These are phyloP conservation scores for Torymus aiolomorphi DNA, from an alignment of 2,888 invertebrate genomes.

Conservation along the genomic window DNA sequence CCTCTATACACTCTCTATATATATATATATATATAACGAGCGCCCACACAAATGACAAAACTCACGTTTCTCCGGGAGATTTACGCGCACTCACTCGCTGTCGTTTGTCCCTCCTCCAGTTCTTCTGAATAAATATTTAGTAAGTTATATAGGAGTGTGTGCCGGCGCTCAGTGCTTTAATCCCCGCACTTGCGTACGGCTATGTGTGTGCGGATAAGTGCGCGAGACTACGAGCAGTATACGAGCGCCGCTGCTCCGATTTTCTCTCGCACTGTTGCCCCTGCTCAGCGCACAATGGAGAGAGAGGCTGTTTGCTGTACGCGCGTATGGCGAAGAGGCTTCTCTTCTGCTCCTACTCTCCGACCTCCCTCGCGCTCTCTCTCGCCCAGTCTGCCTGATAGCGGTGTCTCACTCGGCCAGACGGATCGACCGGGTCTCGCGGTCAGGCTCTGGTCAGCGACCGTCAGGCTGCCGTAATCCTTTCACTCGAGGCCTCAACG, in stretches of 20 bases:
- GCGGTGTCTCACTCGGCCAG: background rate
- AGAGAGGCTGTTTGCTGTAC: constrained; percentile 14
- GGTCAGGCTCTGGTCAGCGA: constrained; percentile 8
- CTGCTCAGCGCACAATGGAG: constrained; percentile 11
- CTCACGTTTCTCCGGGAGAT: constrained; percentile 7
- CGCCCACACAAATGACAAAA: background rate
- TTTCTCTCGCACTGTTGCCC: constrained; percentile 1
- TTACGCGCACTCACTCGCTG: constrained; percentile 23
- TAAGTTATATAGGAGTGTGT: too few species aligned
- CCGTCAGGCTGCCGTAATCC: background rate
- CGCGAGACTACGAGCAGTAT: background rate
- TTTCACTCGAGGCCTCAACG: too few species aligned
- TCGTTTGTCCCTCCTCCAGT: constrained; percentile 8
- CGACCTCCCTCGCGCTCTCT: background rate
- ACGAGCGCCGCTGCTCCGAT: constrained; percentile 26
- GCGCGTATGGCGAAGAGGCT: too few species aligned
- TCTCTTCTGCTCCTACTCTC: constrained; percentile 3
- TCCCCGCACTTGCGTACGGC: too few species aligned
- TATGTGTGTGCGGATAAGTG: background rate
- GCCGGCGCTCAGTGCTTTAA: too few species aligned
- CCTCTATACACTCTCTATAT: too few species aligned
- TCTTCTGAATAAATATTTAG: too few species aligned
- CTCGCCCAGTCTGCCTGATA: background rate
- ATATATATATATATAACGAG: too few species aligned
- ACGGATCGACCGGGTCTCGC: background rate